Evolutionary conservation across 2,888 invertebrate genomes (phyloP).

Genomic region (Eurytoma californica): DNA sequence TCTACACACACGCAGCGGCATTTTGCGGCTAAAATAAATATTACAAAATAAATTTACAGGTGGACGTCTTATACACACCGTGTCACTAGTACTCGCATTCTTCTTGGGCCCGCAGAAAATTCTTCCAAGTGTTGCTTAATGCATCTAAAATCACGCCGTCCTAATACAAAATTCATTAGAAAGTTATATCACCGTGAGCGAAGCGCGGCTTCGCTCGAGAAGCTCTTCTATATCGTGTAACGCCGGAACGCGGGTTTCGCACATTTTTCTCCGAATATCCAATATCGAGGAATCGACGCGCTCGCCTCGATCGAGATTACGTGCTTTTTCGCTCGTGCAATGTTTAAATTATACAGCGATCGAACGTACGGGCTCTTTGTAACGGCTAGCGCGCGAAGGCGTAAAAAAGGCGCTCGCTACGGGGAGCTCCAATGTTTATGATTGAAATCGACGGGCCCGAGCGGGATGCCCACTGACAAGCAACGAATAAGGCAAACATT

Average conservation of each 20-base stretch:
- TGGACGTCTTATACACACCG: slow-evolving; percentile 23
- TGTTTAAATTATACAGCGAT: slow-evolving; percentile 1
- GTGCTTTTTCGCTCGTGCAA: slow-evolving; percentile 39
- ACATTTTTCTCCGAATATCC: slow-evolving; percentile 40
- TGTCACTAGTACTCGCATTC: slow-evolving; percentile 37
- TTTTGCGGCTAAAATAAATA: slow-evolving; percentile 52
- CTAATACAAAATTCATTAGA: slow-evolving; percentile 62
- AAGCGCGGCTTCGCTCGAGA: slow-evolving; percentile 61
- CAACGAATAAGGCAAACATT: slow-evolving; percentile 28
- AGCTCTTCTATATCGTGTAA: slow-evolving; percentile 61
- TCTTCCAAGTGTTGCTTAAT: slow-evolving; percentile 42
- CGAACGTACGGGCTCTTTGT: neutral
- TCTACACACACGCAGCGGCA: slow-evolving; percentile 4
- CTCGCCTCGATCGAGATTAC: slow-evolving; percentile 58
- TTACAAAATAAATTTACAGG: slow-evolving; percentile 45
- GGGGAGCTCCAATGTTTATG: too few species aligned
- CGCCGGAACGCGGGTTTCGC: slow-evolving; percentile 59
- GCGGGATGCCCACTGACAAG: neutral
- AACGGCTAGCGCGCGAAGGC: neutral
- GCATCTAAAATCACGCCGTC: slow-evolving; percentile 49
- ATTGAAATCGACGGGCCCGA: too few species aligned
- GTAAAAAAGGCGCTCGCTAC: neutral
- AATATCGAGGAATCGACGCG: slow-evolving; percentile 39
- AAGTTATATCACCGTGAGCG: slow-evolving; percentile 71
- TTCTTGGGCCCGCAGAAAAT: slow-evolving; percentile 20